phyloP scores from a whole-genome alignment of 2,797 vertebrate genomes.

The Coilia nasus region DNA sequence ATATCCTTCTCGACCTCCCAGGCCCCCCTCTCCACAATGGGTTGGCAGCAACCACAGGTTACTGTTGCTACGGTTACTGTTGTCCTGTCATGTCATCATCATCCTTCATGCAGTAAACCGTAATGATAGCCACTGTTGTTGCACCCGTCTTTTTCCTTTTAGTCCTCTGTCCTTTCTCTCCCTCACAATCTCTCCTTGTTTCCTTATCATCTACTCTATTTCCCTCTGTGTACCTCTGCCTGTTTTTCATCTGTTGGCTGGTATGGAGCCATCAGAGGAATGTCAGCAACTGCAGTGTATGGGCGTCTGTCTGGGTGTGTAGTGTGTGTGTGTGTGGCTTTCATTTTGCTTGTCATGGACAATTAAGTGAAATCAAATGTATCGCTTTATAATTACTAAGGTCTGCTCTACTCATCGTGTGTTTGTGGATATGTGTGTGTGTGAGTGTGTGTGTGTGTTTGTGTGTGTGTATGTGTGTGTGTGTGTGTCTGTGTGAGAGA shows the following conservation, averaged over 20 bases:
- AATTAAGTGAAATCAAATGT: slow-evolving; percentile 26
- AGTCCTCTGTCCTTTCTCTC: slow-evolving; percentile 21
- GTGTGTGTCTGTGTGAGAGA: not conserved
- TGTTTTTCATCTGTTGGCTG: not conserved
- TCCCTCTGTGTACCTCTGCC: slow-evolving; percentile 33
- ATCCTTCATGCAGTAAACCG: slow-evolving; percentile 68
- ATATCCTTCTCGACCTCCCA: slow-evolving; percentile 63
- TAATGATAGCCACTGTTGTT: slow-evolving; percentile 56
- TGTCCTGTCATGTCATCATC: slow-evolving; percentile 69
- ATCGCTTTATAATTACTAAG: not conserved
- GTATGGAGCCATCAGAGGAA: not conserved
- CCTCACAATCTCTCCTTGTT: not conserved
- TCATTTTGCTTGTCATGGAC: slow-evolving; percentile 25
- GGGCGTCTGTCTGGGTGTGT: not conserved
- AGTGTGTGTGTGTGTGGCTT: not conserved
- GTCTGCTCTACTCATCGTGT: not conserved
- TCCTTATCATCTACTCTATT: not conserved
- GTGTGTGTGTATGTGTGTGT: not conserved
- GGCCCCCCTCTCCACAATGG: slow-evolving; percentile 72
- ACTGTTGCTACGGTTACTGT: slow-evolving; percentile 81
- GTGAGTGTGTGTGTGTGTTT: slow-evolving; percentile 2
- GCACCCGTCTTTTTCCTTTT: slow-evolving; percentile 28
- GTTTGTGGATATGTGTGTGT: not conserved
- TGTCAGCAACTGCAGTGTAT: not conserved
- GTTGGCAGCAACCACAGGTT: slow-evolving; percentile 75